Evolutionary conservation across 2,113 vertebrate species (phyloP), one percentile per base, ranked within the genome.

Genomic region (Ochotona curzoniae): DNA sequence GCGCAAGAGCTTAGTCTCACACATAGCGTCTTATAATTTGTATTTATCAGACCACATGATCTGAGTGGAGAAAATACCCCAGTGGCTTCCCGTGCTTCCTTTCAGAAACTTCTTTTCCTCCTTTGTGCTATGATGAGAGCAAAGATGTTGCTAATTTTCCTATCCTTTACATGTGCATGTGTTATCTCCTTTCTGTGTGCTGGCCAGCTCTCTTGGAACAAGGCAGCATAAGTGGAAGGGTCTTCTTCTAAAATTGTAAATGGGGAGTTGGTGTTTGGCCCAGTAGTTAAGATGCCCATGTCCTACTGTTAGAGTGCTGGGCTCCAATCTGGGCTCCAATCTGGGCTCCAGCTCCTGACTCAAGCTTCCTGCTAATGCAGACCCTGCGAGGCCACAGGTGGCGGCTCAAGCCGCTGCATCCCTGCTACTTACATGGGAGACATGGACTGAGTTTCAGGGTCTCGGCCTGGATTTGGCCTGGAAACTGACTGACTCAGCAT

Each of bases 171-270:
- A 13, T 35, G 2, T 4, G 14, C 23, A 51, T 8, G 7, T 6
- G 4, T 23, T 69, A 11, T 7, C 21, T 15, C 60, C 20, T 71
- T 90, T 32, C 69, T 57, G 23, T 20, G 25, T 44, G 5, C 32
- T 51, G 26, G 67, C 17, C 38, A 54, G 26, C 2, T 73, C 23
- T 1, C 64, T 25, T 6, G 17, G 13, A 86, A 28, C 1, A 61
- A 12, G 0, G 17, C 10, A 13, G 30, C 20, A 3, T 44, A 69
- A 51, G 26, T 12, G 2, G 6, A 18, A 1, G 5, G 26, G 28
- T 18, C 63, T 7, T 0, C 3, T 10, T 79, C 60, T 67, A n/a
- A 75, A 66, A 30, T 8, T 10, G 7, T 2, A 57, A 28, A 64
- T 83, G 81, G 14, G 54, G 54, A 18, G 54, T 14, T 17, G 54